Conservation (phyloP, 2,888 invertebrate species). For the Octodonta nipae region DNA sequence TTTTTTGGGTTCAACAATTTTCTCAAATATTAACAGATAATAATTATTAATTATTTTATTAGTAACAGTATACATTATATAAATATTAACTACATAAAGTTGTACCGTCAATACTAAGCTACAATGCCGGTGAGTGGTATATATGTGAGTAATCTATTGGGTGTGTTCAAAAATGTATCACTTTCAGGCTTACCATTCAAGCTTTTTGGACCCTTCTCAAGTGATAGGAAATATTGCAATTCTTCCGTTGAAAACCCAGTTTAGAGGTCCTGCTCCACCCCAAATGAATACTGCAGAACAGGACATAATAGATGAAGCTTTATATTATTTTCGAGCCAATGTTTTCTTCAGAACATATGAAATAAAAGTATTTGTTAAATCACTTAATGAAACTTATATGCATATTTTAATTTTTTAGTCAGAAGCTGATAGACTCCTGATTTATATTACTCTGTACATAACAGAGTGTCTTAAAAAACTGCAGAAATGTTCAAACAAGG, state of each 20-base stretch:
- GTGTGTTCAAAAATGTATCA: no score
- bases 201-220: constrained; percentile 57
- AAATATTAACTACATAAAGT: no score
- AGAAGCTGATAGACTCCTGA: constrained; percentile 89
- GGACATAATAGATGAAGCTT: constrained; percentile 94
- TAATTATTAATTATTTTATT: no score
- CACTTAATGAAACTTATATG: background rate
- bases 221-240: constrained; percentile 86
- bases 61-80: no score
- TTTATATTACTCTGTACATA: constrained; percentile 93
- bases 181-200: constrained; percentile 91
- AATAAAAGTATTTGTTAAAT: constrained; percentile 63
- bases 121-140: no score
- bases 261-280: constrained; percentile 81
- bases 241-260: constrained; percentile 78
- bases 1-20: no score
- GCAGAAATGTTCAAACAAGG: constrained; percentile 80
- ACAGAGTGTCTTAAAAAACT: constrained; percentile 93
- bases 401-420: constrained; percentile 48
- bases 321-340: constrained; percentile 96
- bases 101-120: no score
- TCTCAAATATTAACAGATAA: no score
- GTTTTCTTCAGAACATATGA: constrained; percentile 98
- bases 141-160: no score
- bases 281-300: constrained; percentile 45